A percentile compares a stretch with the other conserved stretches of the same genome.
phyloP scores from a whole-genome alignment of 1,140 invertebrate genomes.

The Drosophila albomicans region DNA sequence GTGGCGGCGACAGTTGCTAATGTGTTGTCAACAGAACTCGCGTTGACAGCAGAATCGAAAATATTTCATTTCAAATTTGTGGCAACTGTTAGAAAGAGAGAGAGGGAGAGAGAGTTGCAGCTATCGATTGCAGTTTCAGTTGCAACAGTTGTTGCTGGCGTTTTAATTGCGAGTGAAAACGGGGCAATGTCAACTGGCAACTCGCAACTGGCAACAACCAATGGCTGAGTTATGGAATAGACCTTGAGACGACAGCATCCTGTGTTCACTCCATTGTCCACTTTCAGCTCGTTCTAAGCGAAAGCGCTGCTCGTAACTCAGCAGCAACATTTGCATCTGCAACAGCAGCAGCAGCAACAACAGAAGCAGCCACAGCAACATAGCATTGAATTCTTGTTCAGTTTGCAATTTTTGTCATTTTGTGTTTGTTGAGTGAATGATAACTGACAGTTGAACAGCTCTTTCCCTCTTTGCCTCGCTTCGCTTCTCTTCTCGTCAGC shows the following conservation, averaged over 20 bases:
- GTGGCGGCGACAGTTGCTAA: slow-evolving; percentile 69
- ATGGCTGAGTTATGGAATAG: slow-evolving; percentile 48
- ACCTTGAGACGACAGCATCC: slow-evolving; percentile 48
- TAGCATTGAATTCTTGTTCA: slow-evolving; percentile 61
- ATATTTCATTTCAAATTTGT: slow-evolving; percentile 83
- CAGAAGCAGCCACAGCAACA: slow-evolving; percentile 37
- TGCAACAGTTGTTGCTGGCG: slow-evolving; percentile 1
- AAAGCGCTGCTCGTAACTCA: slow-evolving; percentile 48
- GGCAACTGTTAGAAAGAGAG: slow-evolving; percentile 31
- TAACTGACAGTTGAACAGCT: slow-evolving; percentile 76
- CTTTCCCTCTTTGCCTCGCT: neutral
- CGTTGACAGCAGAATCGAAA: slow-evolving; percentile 82
- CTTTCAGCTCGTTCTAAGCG: slow-evolving; percentile 41
- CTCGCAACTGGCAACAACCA: neutral
- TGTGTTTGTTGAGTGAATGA: slow-evolving; percentile 75
- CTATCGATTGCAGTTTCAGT: slow-evolving; percentile 12
- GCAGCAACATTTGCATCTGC: slow-evolving; percentile 58
- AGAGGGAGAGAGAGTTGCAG: neutral
- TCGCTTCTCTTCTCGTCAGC: neutral
- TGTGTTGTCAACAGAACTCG: slow-evolving; percentile 82
- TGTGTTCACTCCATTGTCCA: slow-evolving; percentile 34
- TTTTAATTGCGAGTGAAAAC: slow-evolving; percentile 46
- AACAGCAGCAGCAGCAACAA: slow-evolving; percentile 37
- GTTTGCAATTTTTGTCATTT: slow-evolving; percentile 58
- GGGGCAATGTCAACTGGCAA: slow-evolving; percentile 8